Conservation (phyloP, 2,888 invertebrate species). For the Tetragonula carbonaria region DNA sequence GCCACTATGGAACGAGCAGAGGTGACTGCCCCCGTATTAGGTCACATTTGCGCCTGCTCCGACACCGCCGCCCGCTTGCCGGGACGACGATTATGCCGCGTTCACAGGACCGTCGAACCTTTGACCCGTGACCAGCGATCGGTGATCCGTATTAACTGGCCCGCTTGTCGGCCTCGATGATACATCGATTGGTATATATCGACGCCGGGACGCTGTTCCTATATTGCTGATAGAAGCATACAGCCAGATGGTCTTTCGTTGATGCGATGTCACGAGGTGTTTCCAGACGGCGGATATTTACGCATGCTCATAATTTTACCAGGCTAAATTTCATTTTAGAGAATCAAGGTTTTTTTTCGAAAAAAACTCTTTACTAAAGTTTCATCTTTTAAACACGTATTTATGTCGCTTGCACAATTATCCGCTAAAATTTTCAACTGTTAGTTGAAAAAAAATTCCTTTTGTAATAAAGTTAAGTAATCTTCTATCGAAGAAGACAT, state of each 20-base stretch:
- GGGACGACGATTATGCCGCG: slow-evolving; percentile 58
- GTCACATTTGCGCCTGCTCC: slow-evolving; percentile 80
- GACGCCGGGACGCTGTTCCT: not conserved
- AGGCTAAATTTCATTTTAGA: too few species aligned
- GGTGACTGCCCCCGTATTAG: slow-evolving; percentile 82
- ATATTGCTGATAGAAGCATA: not conserved
- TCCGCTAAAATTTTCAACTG: too few species aligned
- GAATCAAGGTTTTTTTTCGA: too few species aligned
- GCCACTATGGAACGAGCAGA: slow-evolving; percentile 65
- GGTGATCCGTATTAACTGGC: slow-evolving; percentile 44
- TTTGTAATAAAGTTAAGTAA: too few species aligned
- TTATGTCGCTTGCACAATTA: too few species aligned
- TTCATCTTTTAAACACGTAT: too few species aligned
- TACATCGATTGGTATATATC: slow-evolving; percentile 25
- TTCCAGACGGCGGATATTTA: not conserved
- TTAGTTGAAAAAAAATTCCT: too few species aligned
- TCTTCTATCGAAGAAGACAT: too few species aligned
- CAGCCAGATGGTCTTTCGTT: not conserved
- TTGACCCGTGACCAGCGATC: slow-evolving; percentile 61
- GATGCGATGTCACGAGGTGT: not conserved
- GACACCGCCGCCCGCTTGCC: slow-evolving; percentile 40
- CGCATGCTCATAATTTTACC: not conserved
- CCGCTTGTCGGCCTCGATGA: slow-evolving; percentile 23
- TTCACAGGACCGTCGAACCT: slow-evolving; percentile 63
- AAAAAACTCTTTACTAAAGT: too few species aligned